phyloP scores from a whole-genome alignment of 2,797 vertebrate species.

The Adelosebastes latens region DNA sequence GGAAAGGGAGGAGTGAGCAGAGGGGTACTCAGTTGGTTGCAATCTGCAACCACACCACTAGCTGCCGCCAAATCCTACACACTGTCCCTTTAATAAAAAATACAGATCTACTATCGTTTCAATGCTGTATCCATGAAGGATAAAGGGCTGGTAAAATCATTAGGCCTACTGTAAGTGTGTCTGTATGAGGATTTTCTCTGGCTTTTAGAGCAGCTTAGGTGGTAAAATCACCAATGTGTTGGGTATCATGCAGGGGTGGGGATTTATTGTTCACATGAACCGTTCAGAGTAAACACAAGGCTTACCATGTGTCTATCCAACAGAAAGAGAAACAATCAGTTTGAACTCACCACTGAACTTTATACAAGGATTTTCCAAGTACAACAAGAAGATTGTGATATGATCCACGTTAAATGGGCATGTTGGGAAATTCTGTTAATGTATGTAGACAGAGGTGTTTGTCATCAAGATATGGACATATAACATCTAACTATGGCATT shows the following conservation, averaged over 20 bases:
- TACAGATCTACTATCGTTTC: not conserved
- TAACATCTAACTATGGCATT: not conserved
- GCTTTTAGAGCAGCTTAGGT: constrained; percentile 31
- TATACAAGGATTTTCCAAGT: not conserved
- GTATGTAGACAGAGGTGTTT: not conserved
- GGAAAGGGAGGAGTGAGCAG: too few species aligned
- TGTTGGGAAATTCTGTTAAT: not conserved
- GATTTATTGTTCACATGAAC: constrained; percentile 43
- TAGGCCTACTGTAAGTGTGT: not conserved
- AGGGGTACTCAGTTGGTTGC: too few species aligned
- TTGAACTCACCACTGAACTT: not conserved
- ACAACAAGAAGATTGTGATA: not conserved
- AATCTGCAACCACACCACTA: too few species aligned
- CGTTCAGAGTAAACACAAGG: constrained; percentile 39
- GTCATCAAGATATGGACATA: not conserved
- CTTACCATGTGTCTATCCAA: constrained; percentile 12
- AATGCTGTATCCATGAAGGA: not conserved
- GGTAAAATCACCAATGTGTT: constrained; percentile 13
- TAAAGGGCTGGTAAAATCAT: not conserved
- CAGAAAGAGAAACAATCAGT: not conserved
- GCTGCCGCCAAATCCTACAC: too few species aligned
- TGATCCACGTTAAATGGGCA: not conserved
- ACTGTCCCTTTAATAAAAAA: not conserved
- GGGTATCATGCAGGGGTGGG: constrained; percentile 8
- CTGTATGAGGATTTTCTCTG: constrained; percentile 11